phyloP scores from a whole-genome alignment of 2,888 invertebrate genomes.

The Melanostoma scalare region DNA sequence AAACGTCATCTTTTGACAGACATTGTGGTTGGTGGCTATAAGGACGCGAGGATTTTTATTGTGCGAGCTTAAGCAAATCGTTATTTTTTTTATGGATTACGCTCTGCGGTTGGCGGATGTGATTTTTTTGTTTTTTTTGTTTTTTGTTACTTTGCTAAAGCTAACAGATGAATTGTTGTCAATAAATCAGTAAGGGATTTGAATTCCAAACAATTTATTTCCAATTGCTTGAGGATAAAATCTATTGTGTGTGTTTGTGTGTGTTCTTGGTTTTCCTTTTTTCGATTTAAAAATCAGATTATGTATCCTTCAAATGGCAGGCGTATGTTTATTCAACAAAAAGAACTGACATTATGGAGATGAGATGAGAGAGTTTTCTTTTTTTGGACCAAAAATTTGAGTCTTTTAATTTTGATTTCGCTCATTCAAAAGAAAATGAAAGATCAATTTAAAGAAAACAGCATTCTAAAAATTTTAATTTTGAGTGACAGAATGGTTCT shows the following conservation, averaged over 20 bases:
- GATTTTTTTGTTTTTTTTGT: background rate
- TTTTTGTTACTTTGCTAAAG: background rate
- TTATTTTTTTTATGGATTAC: conserved; percentile 42
- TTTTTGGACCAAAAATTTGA: no score
- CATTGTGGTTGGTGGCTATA: conserved; percentile 26
- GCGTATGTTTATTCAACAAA: no score
- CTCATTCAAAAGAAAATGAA: no score
- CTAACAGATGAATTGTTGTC: conserved; percentile 56
- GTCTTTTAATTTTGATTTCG: no score
- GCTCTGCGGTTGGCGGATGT: conserved; percentile 4
- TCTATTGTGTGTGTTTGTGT: conserved; percentile 5
- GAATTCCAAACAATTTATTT: conserved; percentile 66
- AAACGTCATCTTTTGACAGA: conserved; percentile 37
- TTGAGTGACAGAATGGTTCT: no score
- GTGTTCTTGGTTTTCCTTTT: conserved; percentile 26
- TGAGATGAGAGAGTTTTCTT: no score
- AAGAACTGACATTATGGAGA: no score
- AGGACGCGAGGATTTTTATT: conserved; percentile 31
- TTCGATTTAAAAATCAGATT: conserved; percentile 46
- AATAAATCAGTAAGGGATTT: conserved; percentile 64
- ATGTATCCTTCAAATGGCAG: conserved; percentile 25
- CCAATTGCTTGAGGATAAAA: conserved; percentile 43
- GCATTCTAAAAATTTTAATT: no score
- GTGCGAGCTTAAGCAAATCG: conserved; percentile 38
- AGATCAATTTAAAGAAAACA: no score